Base-by-base conservation (phyloP, 2,888 invertebrate species). In the Brenthis hecate region DNA sequence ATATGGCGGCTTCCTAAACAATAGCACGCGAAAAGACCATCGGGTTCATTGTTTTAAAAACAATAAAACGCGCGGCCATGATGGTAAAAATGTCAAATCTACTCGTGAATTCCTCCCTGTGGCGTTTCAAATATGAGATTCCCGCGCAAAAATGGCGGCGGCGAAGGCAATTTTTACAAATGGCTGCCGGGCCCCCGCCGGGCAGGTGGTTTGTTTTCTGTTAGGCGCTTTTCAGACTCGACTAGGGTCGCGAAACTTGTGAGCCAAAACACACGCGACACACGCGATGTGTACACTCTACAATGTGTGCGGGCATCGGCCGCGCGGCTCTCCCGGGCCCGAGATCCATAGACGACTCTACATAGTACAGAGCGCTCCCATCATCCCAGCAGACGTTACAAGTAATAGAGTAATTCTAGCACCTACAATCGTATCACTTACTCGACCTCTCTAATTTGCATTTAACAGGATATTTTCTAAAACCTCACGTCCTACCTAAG, bases 91-190 rank as follows among this genome's bases (percentile, higher is more conserved):
- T 84, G 88, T 88, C 89, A 87, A 89, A 85, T 87, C 79, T 79
- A 80, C 80, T 76, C 86, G 84, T 83, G 81, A 85, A 84, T 86
- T 83, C 83, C 86, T 80, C 91, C 92, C 92, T 82, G 89, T 86
- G 86, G 81, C 87, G 89, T 83, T 86, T 84, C 85, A 87, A 91
- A 91, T 91, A 91, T 91, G 89, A 90, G 90, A 89, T 91, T 89
- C 88, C 84, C 91, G 89, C 88, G 85, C 78, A 88, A 84, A 92
- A 92, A 91, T 91, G 92, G 91, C 90, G 92, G 91, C 90, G 92
- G 85, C 86, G 87, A 80, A 89, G 91, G 89, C 86, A 90, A 90
- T 90, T 91, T 91, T 91, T 92, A 89, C 89, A 92, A 91, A 91
- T 91, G 92, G 91, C 92, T 87, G 91, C 91, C 90, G 85, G 76